Base-by-base conservation (phyloP, 2,113 vertebrate species). In the Acanthisitta chloris region DNA sequence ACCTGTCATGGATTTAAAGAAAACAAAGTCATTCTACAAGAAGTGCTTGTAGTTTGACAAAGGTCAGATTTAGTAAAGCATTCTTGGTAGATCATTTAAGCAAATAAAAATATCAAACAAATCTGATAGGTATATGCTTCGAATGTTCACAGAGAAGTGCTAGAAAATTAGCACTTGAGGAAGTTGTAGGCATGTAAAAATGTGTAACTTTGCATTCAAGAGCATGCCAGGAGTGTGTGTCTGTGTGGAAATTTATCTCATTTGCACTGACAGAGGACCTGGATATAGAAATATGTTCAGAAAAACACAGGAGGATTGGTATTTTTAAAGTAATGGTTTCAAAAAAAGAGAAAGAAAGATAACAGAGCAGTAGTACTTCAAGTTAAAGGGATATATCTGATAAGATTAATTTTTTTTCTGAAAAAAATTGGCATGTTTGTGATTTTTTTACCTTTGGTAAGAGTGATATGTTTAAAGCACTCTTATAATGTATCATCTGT, bases 291-390 rank as follows among this genome's bases (percentile, higher is more conserved):
- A 78, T 29, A 31, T 4, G 17, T 25, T 43, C 14, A 54, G 12
- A 58, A 87, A 71, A 65, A 72, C 24, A 33, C 0, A 2, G 9
- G 3, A 1, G 7, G 3, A 8, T 23, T 17, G 8, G 19, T 21
- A n/a, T 86, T 82, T 70, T 28, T 9, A 4, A 59, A 67, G 21
- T 18, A 84, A 61, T 15, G 1, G 2, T 25, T 72, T 81, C 9
- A 19, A 36, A n/a, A 70, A 59, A 71, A 31, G 5, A 31, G 17
- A 9, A 6, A 61, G 19, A 88, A 82, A 67, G n/a, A 33, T 66
- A 49, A 4, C 16, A 38, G 6, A 33, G 10, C 36, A 74, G 13
- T 2, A 62, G 8, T 71, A 7, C 15, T 91, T 91, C n/a, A 69
- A 67, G 48, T 21, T 58, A 42, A 81, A 71, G 13, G 6, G 2